phyloP scores from a whole-genome alignment of 2,888 invertebrate species.

The Druceiella hillmani region DNA sequence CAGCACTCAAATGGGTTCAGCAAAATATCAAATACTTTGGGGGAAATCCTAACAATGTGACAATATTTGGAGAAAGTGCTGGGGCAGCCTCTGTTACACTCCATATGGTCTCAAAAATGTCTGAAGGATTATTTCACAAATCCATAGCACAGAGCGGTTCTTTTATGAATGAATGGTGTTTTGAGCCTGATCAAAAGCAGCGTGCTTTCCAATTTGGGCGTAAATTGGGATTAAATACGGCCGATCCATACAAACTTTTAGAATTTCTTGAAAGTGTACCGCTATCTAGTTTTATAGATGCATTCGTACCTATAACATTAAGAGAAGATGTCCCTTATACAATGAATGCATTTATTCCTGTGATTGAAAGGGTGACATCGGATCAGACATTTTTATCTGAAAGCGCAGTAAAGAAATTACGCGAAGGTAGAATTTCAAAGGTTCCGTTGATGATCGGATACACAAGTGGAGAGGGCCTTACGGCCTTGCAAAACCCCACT shows the following conservation, averaged over 20 bases:
- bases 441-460: not conserved
- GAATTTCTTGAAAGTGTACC: not conserved
- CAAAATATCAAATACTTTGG: not conserved
- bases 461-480: not conserved
- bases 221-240: not conserved
- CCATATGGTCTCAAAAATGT: no score
- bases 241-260: not conserved
- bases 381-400: constrained; percentile 1
- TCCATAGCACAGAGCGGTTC: no score
- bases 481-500: no score
- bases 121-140: no score
- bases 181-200: no score
- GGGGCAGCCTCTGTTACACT: no score
- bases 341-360: not conserved
- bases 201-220: no score
- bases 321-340: no score
- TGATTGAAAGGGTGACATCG: constrained; percentile 9
- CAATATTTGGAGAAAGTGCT: no score
- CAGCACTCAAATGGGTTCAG: not conserved
- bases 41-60: not conserved
- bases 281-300: not conserved
- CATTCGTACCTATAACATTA: not conserved
- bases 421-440: not conserved
- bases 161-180: no score
- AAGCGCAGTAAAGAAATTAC: not conserved